A percentile compares a stretch with the other conserved stretches of the same genome.
These are phyloP conservation scores for Synanthedon vespiformis DNA, from an alignment of 2,888 invertebrate genomes.

Conservation along the genomic window DNA sequence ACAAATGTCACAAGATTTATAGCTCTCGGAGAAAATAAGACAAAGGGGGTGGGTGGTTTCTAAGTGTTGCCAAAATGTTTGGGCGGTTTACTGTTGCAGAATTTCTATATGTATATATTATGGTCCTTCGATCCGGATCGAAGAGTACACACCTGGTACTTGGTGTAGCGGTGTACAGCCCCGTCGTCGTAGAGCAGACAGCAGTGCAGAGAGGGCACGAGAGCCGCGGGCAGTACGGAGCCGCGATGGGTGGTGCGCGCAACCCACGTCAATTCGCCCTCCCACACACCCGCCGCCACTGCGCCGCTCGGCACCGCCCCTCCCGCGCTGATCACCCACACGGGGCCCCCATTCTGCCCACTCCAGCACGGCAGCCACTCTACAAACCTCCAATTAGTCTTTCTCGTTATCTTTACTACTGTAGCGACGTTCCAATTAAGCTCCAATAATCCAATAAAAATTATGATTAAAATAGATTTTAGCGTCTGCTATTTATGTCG, in stretches of 20 bases:
- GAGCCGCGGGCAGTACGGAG: constrained; percentile 43
- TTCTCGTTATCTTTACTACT: too few species aligned
- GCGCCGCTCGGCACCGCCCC: constrained; percentile 59
- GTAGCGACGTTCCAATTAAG: too few species aligned
- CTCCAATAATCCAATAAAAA: too few species aligned
- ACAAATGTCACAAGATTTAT: too few species aligned
- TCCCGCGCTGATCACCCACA: constrained; percentile 57
- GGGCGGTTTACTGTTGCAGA: too few species aligned
- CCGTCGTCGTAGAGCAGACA: constrained; percentile 48
- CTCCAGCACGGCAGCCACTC: constrained; percentile 33
- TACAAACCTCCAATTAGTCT: constrained; percentile 7
- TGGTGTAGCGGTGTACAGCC: constrained; percentile 37
- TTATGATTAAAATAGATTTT: too few species aligned
- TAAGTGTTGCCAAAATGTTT: too few species aligned
- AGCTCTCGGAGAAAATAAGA: too few species aligned
- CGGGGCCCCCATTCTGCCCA: constrained; percentile 34
- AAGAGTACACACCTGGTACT: constrained; percentile 39
- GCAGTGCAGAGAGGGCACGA: constrained; percentile 51
- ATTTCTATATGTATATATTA: too few species aligned
- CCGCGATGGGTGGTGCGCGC: constrained; percentile 51
- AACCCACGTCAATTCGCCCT: constrained; percentile 45
- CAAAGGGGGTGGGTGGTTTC: too few species aligned
- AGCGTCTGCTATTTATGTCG: too few species aligned
- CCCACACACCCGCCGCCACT: constrained; percentile 40
- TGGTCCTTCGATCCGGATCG: too few species aligned